Evolutionary conservation across 2,888 invertebrate genomes (phyloP), one percentile per base, ranked within the genome.

Genomic region (Oscheius sp.): DNA sequence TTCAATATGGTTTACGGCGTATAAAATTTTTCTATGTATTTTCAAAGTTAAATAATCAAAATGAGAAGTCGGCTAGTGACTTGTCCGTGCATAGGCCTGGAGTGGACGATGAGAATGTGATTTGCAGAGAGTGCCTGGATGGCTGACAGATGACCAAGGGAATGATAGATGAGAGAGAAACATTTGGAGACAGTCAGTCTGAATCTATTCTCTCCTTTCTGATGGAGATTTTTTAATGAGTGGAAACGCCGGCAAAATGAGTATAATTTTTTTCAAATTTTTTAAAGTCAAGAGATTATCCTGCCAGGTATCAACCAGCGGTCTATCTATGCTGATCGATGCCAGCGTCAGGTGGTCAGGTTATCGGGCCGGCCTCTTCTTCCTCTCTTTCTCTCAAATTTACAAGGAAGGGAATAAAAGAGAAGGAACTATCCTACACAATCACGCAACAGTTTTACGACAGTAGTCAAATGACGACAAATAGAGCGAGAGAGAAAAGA

Each of bases 261-360:
- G 8, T 36, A 36, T 36, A 14, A 36, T 36, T 36, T 36, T 9
- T 36, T 36, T 8, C 36, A 9, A 14, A 9, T 36, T 14, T 36
- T 36, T 36, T 14, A 36, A 36, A n/a, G n/a, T n/a, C n/a, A n/a
- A 12, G 41, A 12, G 36, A 33, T 26, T 30, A 28, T n/a, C 12
- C n/a, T 20, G 33, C 33, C 32, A 54, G 54, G 54, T 54, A 59
- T 59, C 59, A 59, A 41, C 44, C 44, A 59, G 41, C 44, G 59
- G 44, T 20, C 59, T 59, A 59, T 59, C 59, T 59, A 59, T 59
- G 59, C 59, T 38, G 59, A 59, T 59, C 59, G 41, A 59, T 59
- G 59, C 56, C n/a, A 2, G 56, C 44, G 59, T 59, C 59, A 59
- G 59, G 41, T 59, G 59, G n/a, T 22, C 59, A n/a, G n/a, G n/a